These are phyloP conservation scores for Geopemphigus sp. DNA, from an alignment of 1,140 invertebrate genomes.

Conservation along the genomic window DNA sequence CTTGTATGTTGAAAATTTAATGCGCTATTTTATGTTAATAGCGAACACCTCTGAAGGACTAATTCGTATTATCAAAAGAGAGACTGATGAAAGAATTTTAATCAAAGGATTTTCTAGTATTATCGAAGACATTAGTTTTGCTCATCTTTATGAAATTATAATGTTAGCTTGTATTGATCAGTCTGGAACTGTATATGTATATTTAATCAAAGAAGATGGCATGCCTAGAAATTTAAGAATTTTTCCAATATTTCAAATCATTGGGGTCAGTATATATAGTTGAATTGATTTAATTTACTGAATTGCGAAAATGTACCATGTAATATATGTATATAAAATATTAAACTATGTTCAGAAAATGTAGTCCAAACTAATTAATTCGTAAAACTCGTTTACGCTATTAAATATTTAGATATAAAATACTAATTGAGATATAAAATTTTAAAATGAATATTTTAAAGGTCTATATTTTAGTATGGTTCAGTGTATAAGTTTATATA, in stretches of 20 bases:
- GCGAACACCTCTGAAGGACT: neutral
- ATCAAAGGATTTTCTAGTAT: slow-evolving; percentile 83
- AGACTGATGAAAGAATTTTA: slow-evolving; percentile 71
- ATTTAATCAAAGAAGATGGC: slow-evolving; percentile 33
- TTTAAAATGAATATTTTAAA: too few relatives aligned
- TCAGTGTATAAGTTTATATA: too few relatives aligned
- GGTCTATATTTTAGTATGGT: too few relatives aligned
- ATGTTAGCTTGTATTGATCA: slow-evolving; percentile 84
- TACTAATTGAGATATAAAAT: too few relatives aligned
- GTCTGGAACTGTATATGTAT: slow-evolving; percentile 66
- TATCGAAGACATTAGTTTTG: slow-evolving; percentile 86
- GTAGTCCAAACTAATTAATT: too few relatives aligned
- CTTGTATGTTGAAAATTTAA: neutral
- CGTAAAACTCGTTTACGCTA: too few relatives aligned
- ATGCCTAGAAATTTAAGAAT: neutral
- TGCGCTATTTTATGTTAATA: neutral
- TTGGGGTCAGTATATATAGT: slow-evolving; percentile 7
- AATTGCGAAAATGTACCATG: too few relatives aligned
- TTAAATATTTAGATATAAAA: too few relatives aligned
- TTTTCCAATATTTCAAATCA: slow-evolving; percentile 44
- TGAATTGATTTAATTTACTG: neutral
- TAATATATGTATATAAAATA: too few relatives aligned
- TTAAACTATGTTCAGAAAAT: too few relatives aligned
- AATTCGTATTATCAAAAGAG: slow-evolving; percentile 70
- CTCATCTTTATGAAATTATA: slow-evolving; percentile 71